Base-by-base conservation (phyloP, 2,797 vertebrate genomes). In the Schizopygopsis malacanthus region DNA sequence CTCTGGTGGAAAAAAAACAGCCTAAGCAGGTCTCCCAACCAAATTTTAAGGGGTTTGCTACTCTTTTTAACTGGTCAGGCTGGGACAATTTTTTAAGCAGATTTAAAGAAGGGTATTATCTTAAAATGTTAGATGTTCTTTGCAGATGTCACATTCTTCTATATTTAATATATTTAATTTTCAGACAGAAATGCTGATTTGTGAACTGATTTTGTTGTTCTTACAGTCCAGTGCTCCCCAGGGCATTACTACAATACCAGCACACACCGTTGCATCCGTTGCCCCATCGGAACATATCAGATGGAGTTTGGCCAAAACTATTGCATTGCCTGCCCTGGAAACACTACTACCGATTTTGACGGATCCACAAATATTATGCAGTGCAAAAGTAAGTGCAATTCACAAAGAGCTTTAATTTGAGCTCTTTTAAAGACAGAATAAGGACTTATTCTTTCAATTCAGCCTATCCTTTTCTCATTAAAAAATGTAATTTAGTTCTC, bases 171-270 rank as follows among this genome's bases (percentile, higher is more conserved):
- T 10, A 41, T 1, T 43, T 43, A 43, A 69, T 70, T 50, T 59
- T 16, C 22, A 72, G 16, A 39, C 33, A 10, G 5, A 67, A 52
- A 54, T 18, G 22, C 45, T 18, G 18, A 70, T 20, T 65, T 63
- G 4, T 22, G 11, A 52, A 67, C 3, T 56, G 33, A 63, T 79
- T 25, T 15, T 85, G 56, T 16, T 43, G 45, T 81, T 1, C 18
- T 15, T 37, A 89, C 92, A 99, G 98, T 99, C 92, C 98, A 98
- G 86, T 99, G 98, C 82, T 99, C 98, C 33, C 97, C 98, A 2
- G 98, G 98, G 80, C 98, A 99, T 93, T 97, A 97, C 92, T 99
- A 99, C 91, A 98, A 98, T 90, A 98, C 97, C 86, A 97, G 95
- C 89, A 99, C 97, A 39, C 98, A 99, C 92, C 96, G 98, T 84